phyloP scores from a whole-genome alignment of 2,797 vertebrate genomes.

The Pogonophryne albipinna region DNA sequence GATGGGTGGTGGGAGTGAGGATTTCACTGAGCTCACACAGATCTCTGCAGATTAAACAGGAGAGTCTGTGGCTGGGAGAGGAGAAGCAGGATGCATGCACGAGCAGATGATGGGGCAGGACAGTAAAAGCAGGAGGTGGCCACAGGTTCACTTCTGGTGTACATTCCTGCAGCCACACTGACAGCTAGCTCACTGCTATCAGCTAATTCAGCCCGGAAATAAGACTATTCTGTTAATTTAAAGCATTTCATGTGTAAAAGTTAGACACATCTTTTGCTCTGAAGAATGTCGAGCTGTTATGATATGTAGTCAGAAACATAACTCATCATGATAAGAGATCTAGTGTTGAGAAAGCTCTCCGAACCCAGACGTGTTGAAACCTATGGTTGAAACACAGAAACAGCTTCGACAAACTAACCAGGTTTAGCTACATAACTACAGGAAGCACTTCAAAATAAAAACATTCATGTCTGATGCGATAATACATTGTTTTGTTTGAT shows the following conservation, averaged over 20 bases:
- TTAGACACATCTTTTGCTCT: background rate
- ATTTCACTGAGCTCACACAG: slow-evolving; percentile 66
- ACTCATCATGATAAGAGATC: slow-evolving; percentile 33
- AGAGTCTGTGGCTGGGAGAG: slow-evolving; percentile 21
- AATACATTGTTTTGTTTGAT: no score
- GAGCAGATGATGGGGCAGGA: slow-evolving; percentile 16
- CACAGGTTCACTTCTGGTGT: slow-evolving; percentile 37
- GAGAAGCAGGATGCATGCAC: slow-evolving; percentile 42
- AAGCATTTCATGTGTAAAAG: background rate
- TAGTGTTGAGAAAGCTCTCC: slow-evolving; percentile 14
- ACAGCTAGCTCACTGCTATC: slow-evolving; percentile 19
- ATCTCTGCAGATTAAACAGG: slow-evolving; percentile 68
- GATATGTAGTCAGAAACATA: slow-evolving; percentile 16
- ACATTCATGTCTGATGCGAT: background rate
- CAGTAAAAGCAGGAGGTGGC: slow-evolving; percentile 11
- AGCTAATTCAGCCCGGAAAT: slow-evolving; percentile 28
- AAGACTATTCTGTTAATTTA: background rate
- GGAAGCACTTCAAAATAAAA: slow-evolving; percentile 69
- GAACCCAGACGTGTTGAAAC: slow-evolving; percentile 65
- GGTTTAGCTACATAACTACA: rapidly evolving
- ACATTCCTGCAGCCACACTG: slow-evolving; percentile 32
- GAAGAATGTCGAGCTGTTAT: slow-evolving; percentile 18
- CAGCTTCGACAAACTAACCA: slow-evolving; percentile 9
- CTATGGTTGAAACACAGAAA: no score
- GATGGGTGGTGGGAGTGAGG: slow-evolving; percentile 75